Conservation (phyloP, 2,113 vertebrate genomes). For the Ursus arctos region DNA sequence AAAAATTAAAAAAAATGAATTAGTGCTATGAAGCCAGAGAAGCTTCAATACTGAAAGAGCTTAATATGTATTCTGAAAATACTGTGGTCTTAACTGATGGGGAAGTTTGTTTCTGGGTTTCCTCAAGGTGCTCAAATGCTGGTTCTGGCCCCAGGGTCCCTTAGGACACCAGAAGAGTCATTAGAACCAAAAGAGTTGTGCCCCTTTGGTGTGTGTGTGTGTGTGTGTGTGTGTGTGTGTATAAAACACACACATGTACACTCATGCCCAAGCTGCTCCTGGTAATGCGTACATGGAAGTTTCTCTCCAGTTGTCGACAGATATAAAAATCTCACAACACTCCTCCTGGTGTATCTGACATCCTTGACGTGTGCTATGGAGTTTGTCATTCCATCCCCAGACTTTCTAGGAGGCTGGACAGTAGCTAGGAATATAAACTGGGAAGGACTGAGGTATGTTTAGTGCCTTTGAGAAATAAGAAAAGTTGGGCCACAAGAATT, state of each 20-base stretch:
- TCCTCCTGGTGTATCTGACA: background rate
- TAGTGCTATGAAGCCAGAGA: slow-evolving; percentile 93
- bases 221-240: too few species aligned
- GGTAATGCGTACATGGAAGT: too few species aligned
- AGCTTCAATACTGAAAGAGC: slow-evolving; percentile 88
- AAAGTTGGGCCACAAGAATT: slow-evolving; percentile 89
- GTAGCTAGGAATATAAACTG: slow-evolving; percentile 81
- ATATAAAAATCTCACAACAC: background rate
- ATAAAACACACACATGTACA: too few species aligned
- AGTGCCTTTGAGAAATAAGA: slow-evolving; percentile 91
- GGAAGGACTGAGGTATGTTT: slow-evolving; percentile 88
- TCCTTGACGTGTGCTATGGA: background rate
- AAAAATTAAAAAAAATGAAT: slow-evolving; percentile 86
- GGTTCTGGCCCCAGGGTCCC: slow-evolving; percentile 77
- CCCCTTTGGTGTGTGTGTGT: slow-evolving; percentile 37
- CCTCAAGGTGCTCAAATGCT: slow-evolving; percentile 91
- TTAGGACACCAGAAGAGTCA: background rate
- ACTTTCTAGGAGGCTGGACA: background rate
- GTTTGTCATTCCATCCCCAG: background rate
- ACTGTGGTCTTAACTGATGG: slow-evolving; percentile 91
- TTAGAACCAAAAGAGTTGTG: slow-evolving; percentile 79
- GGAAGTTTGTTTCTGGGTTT: slow-evolving; percentile 91
- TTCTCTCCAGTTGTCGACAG: background rate
- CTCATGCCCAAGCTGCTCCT: background rate
- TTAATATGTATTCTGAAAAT: slow-evolving; percentile 91